phyloP scores from a whole-genome alignment of 2,113 vertebrate species.

The Accipiter cooperii region DNA sequence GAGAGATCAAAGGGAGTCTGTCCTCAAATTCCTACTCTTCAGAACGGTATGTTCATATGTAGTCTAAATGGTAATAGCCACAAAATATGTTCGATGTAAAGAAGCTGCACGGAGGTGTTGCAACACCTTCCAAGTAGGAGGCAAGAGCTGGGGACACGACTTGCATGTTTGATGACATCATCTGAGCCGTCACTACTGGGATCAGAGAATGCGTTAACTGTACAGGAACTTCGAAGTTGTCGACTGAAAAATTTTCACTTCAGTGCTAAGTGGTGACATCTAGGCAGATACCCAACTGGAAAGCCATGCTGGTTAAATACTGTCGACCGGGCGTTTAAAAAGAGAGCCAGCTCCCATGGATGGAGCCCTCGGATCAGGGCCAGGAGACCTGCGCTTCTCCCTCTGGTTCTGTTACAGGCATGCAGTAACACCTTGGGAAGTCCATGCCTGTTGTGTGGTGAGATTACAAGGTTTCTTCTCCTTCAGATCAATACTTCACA shows the following conservation, averaged over 20 bases:
- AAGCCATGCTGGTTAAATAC: not conserved
- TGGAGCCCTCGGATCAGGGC: accelerated
- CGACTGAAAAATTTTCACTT: not conserved
- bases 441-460: not conserved
- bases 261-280: not conserved
- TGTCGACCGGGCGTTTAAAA: not conserved
- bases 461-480: not conserved
- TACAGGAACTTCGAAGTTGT: not conserved
- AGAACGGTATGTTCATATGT: not conserved
- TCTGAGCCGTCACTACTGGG: not conserved
- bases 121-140: not conserved
- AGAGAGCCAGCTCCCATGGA: not conserved
- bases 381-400: not conserved
- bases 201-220: not conserved
- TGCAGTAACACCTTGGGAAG: not conserved
- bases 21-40: not conserved
- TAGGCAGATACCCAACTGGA: not conserved
- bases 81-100: not conserved
- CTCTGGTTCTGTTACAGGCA: not conserved
- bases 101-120: not conserved
- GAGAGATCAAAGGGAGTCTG: not conserved
- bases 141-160: not conserved
- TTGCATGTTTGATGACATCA: not conserved
- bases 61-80: not conserved
- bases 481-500: not conserved